Base-by-base conservation (phyloP, 2,888 invertebrate genomes). In the Apotomis turbidana region DNA sequence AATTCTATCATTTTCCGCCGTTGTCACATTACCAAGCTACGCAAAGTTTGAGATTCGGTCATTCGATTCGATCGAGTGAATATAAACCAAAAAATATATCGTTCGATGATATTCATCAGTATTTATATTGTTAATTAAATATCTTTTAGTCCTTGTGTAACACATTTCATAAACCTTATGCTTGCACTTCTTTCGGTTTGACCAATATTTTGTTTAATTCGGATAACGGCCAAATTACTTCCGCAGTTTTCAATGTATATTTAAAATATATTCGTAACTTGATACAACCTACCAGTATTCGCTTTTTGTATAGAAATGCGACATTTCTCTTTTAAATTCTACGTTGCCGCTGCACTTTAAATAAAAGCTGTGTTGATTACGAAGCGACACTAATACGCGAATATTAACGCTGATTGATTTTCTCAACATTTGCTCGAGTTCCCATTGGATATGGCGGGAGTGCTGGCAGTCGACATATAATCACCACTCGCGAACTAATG, bases 381-480 rank as follows among this genome's bases (percentile, higher is more conserved):
- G 46, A 71, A 36, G 46, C 71, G 58, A 44, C n/a, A 36, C 9
- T 13, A 58, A 58, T 52, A 59, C 49, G 49, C 49, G 9, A 49
- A 49, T 49, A 59, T 78, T 79, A 76, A 83, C 81, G 80, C 76
- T 83, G 86, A 89, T 87, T 87, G 88, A 90, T 90, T 90, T 89
- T 85, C 81, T 78, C 69, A 81, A 83, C 91, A 92, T 84, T 89
- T 91, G 92, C 79, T 78, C 76, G 71, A 78, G 83, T 91, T 93
- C 91, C 87, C 92, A 92, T 84, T 84, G 81, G 49, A 64, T 72
- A 72, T 73, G 70, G 76, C 75, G 64, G 78, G 76, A 76, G 78
- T 78, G 78, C 77, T 76, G 78, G 78, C 75, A 79, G 80, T 77
- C 80, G 80, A 74, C 71, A 6, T 58, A 66, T 87, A 89, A 89